Conservation (phyloP, 2,888 invertebrate genomes). For the Eugnorisma glareosa region DNA sequence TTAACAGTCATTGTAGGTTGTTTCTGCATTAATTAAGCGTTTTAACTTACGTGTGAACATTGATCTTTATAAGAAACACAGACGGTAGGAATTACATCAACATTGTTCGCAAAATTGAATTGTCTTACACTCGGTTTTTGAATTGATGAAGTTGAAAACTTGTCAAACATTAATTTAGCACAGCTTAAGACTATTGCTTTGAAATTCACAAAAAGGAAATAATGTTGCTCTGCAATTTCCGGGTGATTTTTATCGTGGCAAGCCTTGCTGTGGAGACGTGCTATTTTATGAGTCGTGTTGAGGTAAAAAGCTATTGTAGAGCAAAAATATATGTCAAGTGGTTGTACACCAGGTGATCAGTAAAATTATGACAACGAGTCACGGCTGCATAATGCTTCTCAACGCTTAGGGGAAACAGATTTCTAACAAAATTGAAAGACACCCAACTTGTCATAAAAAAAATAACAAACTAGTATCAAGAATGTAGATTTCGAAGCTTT, state of each 20-base stretch:
- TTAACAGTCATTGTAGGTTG: too few relatives aligned
- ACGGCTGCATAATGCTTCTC: not conserved
- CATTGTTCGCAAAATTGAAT: not conserved
- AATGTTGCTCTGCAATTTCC: slow-evolving; percentile 2
- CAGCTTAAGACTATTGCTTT: not conserved
- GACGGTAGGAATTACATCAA: not conserved
- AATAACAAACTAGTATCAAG: too few relatives aligned
- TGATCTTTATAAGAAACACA: not conserved
- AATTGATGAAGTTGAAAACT: not conserved
- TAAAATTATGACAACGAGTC: not conserved
- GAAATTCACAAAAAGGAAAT: not conserved
- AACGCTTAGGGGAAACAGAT: too few relatives aligned
- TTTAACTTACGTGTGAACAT: too few relatives aligned
- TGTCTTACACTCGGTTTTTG: not conserved
- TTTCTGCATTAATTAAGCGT: too few relatives aligned
- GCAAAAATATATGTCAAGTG: not conserved
- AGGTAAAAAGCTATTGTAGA: not conserved
- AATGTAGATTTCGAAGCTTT: too few relatives aligned
- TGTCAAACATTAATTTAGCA: not conserved
- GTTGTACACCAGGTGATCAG: not conserved
- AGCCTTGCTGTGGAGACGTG: not conserved
- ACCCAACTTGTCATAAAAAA: too few relatives aligned
- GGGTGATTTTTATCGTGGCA: not conserved
- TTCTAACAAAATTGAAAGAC: too few relatives aligned
- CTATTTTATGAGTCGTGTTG: not conserved